Conservation (phyloP, 2,797 vertebrate species). For the Spinus pinus region DNA sequence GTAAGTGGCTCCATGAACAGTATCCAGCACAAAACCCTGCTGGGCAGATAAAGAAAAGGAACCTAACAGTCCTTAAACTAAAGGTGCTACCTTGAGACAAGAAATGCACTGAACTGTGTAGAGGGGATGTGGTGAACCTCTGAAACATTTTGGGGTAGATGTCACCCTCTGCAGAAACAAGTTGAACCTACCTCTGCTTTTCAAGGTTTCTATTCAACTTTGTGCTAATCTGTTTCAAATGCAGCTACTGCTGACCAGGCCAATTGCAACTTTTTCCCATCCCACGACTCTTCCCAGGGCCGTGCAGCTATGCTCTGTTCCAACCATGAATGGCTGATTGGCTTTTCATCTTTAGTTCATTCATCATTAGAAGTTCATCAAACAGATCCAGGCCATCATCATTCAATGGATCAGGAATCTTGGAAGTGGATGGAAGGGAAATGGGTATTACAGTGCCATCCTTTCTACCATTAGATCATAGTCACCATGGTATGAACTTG, state of each 20-base stretch:
- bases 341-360: not conserved
- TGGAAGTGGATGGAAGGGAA: not conserved
- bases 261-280: not conserved
- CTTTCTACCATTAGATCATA: not conserved
- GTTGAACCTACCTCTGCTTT: not conserved
- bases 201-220: not conserved
- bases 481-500: not conserved
- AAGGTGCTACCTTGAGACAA: not conserved
- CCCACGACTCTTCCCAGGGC: not conserved
- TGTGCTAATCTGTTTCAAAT: not conserved
- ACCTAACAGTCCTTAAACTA: not conserved
- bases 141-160: not conserved
- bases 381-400: not conserved
- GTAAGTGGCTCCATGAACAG: not conserved
- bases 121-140: not conserved
- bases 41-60: not conserved
- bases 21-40: not conserved
- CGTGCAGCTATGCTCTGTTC: not conserved
- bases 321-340: not conserved
- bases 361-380: not conserved
- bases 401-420: not conserved
- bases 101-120: not conserved
- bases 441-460: not conserved
- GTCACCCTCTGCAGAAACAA: not conserved
- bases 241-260: not conserved